phyloP scores from a whole-genome alignment of 2,888 invertebrate species.

The Melieria omissa region DNA sequence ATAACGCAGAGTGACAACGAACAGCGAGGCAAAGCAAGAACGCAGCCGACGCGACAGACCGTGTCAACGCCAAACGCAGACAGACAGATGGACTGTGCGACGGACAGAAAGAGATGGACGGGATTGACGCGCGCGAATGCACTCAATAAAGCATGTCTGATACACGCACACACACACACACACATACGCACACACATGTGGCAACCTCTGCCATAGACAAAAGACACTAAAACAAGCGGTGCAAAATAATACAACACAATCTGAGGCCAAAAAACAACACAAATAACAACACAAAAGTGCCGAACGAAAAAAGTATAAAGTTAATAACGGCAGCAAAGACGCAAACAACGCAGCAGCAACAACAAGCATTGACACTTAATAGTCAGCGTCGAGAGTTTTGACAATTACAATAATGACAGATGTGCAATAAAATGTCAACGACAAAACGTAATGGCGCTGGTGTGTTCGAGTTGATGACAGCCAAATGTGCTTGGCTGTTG shows the following conservation, averaged over 20 bases:
- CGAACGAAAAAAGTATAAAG: neutral
- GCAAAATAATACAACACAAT: neutral
- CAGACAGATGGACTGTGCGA: too few relatives aligned
- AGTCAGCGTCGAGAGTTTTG: constrained; percentile 24
- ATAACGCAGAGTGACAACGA: too few relatives aligned
- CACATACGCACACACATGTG: neutral
- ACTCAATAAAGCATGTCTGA: too few relatives aligned
- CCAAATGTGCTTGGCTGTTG: too few relatives aligned
- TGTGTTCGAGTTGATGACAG: neutral
- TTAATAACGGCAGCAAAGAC: constrained; percentile 1
- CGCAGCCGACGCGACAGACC: too few relatives aligned
- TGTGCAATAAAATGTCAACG: constrained; percentile 43
- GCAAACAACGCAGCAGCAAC: constrained; percentile 37
- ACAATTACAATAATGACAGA: constrained; percentile 57
- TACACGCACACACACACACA: neutral
- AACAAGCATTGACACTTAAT: constrained; percentile 50
- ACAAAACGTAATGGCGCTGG: constrained; percentile 1
- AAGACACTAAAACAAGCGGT: neutral
- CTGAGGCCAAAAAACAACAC: neutral
- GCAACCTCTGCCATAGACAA: neutral
- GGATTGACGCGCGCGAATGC: too few relatives aligned
- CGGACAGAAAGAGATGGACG: too few relatives aligned
- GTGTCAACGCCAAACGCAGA: too few relatives aligned
- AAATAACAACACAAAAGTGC: neutral
- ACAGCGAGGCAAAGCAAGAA: too few relatives aligned